Percentiles rank a stretch among this genome's conserved stretches.
Conservation (phyloP, 2,113 vertebrate species). For the Elaphurus davidianus region DNA sequence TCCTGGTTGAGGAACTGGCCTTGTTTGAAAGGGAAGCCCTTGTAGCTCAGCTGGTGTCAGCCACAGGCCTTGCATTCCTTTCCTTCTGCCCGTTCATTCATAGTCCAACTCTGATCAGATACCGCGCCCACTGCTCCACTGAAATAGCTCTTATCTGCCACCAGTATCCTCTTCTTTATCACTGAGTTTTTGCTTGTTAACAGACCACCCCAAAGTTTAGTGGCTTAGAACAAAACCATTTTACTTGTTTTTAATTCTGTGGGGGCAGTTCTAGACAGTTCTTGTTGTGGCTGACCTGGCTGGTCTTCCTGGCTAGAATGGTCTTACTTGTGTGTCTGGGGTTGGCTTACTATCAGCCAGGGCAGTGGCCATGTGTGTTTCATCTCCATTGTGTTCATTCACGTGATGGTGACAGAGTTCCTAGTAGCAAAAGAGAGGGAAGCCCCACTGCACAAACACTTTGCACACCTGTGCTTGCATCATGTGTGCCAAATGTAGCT, state of each 20-base stretch:
- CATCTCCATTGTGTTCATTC: not conserved
- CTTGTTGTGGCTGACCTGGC: not conserved
- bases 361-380: not conserved
- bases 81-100: not conserved
- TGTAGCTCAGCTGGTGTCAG: not conserved
- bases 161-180: not conserved
- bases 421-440: not conserved
- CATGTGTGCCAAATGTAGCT: not conserved
- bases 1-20: not conserved
- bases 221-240: not conserved
- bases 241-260: not conserved
- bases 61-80: not conserved
- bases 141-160: not conserved
- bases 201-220: not conserved
- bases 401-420: not conserved
- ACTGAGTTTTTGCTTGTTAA: conserved; percentile 10
- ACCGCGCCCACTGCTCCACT: not conserved
- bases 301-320: not conserved
- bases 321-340: not conserved
- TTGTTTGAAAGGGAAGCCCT: not conserved
- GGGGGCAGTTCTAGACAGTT: not conserved
- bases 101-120: not conserved
- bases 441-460: not conserved
- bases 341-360: not conserved
- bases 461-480: not conserved